A percentile compares a stretch with the other conserved stretches of the same genome.
phyloP scores from a whole-genome alignment of 2,888 invertebrate species.

The Nymphalis polychloros region DNA sequence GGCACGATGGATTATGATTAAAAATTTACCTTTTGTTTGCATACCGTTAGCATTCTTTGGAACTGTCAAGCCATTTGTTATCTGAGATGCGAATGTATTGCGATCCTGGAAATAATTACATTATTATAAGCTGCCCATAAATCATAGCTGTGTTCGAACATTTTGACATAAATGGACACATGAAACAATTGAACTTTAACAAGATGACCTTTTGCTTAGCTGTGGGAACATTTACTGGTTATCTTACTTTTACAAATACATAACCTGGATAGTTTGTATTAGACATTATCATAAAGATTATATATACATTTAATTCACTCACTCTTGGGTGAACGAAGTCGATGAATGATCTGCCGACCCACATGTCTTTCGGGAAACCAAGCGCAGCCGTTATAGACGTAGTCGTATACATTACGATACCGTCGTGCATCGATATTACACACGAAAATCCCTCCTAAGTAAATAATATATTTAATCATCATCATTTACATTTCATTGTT shows the following conservation, averaged over 20 bases:
- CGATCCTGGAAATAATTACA: slow-evolving; percentile 72
- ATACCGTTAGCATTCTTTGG: slow-evolving; percentile 68
- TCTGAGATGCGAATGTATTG: slow-evolving; percentile 88
- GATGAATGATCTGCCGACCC: slow-evolving; percentile 92
- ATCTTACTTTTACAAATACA: no score
- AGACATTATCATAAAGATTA: no score
- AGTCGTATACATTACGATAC: slow-evolving; percentile 89
- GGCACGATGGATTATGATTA: slow-evolving; percentile 41
- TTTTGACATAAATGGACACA: no score
- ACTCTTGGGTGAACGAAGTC: slow-evolving; percentile 92
- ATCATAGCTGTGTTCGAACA: no score
- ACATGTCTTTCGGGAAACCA: slow-evolving; percentile 91
- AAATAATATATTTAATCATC: no score
- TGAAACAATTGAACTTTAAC: no score
- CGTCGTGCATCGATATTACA: slow-evolving; percentile 91
- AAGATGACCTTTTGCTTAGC: no score
- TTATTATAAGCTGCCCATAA: neutral
- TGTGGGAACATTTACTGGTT: no score
- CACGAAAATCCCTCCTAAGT: slow-evolving; percentile 90
- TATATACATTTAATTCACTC: slow-evolving; percentile 35
- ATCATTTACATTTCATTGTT: no score
- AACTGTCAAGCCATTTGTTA: slow-evolving; percentile 84
- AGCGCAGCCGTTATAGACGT: slow-evolving; percentile 85
- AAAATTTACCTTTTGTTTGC: slow-evolving; percentile 56
- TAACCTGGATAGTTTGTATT: no score